A percentile compares a stretch with the other conserved stretches of the same genome.
Evolutionary conservation across 2,888 invertebrate genomes (phyloP).

Genomic region (Acleris emargana): DNA sequence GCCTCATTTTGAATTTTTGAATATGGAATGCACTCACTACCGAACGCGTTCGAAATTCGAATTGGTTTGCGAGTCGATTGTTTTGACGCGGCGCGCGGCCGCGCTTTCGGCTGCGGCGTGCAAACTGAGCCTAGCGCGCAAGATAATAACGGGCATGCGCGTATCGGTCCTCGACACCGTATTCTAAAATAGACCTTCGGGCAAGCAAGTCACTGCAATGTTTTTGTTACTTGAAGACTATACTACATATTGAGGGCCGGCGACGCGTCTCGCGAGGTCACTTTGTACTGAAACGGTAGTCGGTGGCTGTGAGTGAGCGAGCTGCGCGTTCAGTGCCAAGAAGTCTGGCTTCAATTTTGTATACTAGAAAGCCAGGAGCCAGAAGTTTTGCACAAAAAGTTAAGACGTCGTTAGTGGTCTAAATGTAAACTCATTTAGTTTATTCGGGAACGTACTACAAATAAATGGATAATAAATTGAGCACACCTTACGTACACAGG

Average conservation of each 20-base stretch:
- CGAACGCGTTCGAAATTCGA: slow-evolving; percentile 48
- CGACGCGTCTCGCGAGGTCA: too few relatives aligned
- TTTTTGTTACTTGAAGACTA: slow-evolving; percentile 30
- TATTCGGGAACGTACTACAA: too few relatives aligned
- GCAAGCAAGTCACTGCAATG: slow-evolving; percentile 45
- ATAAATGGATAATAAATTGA: too few relatives aligned
- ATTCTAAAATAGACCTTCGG: slow-evolving; percentile 66
- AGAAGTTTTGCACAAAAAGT: too few relatives aligned
- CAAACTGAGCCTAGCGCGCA: slow-evolving; percentile 59
- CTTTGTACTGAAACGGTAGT: too few relatives aligned
- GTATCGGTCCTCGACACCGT: slow-evolving; percentile 64
- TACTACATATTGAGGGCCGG: background rate
- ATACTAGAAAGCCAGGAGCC: too few relatives aligned
- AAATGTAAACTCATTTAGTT: too few relatives aligned
- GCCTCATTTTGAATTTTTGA: slow-evolving; percentile 59
- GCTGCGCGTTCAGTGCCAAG: too few relatives aligned
- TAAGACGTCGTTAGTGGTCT: too few relatives aligned
- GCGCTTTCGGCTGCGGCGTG: slow-evolving; percentile 70
- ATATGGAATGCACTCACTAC: slow-evolving; percentile 30
- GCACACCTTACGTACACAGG: too few relatives aligned
- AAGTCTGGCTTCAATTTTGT: too few relatives aligned
- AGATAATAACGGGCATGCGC: slow-evolving; percentile 72
- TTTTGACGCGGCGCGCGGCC: slow-evolving; percentile 73
- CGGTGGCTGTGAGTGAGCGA: too few relatives aligned
- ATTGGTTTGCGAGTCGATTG: slow-evolving; percentile 40